Base-by-base conservation (phyloP, 2,797 vertebrate species). In the Mastacembelus armatus region DNA sequence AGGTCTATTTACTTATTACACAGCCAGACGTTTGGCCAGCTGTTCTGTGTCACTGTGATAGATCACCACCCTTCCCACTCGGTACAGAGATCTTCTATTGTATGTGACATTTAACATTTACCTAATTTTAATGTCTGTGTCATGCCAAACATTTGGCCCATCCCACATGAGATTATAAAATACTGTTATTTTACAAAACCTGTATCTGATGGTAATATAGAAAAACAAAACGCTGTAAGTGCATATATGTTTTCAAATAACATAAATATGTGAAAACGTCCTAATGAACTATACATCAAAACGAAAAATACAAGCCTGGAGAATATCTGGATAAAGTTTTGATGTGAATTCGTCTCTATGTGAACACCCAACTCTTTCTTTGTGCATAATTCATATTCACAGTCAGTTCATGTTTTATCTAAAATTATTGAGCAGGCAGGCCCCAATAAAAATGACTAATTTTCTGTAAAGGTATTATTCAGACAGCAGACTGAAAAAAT, bases 21-120 rank as follows among this genome's bases (percentile, higher is more conserved):
- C 15, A 64, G 50, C 21, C 45, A 36, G 36, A 65, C 32, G 51
- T 80, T 66, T 66, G 29, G n/a, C 48, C 74, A 80, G 61, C 59
- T 44, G 63, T 60, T 60, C 35, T 15, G 30, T 61, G 49, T 58
- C 38, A 60, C 29, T 48, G 10, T 24, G 33, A 45, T 47, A 14
- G 29, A 40, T 59, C 14, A 2, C 42, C 35, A 29, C 7, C 47
- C 19, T 48, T 35, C 2, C n/a, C 27, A 8, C 27, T 38, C 44
- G 6, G 18, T 1, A 47, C 22, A 1, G 10, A 19, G 3, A 40
- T 15, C 15, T 47, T 48, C 26, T 47, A 9, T 22, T 48, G 14
- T 56, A 9, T 19, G 15, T 33, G 26, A 22, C 30, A 49, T 47
- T 65, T 15, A 45, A 22, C 22, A 30, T 49, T 43, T 47, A 24